Conservation (phyloP, 2,113 vertebrate genomes). For the Microcebus tavaratra region DNA sequence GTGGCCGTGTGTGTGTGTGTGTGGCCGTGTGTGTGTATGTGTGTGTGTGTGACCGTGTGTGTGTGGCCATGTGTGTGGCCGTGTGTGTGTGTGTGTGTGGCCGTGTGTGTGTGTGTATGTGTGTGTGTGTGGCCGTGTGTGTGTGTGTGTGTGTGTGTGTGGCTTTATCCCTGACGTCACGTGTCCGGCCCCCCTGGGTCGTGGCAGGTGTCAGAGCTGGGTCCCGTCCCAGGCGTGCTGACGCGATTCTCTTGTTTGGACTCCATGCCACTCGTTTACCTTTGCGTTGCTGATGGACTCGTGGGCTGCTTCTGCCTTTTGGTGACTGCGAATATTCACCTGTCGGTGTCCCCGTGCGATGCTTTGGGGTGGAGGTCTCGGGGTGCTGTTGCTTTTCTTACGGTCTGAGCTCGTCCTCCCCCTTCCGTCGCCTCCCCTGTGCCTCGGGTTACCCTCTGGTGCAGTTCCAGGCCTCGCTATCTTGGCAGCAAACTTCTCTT, state of each 20-base stretch:
- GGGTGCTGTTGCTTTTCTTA: not conserved
- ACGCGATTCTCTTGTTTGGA: not conserved
- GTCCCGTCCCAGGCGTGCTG: too few species aligned
- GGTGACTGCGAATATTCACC: rapidly evolving
- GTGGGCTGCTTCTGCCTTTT: not conserved
- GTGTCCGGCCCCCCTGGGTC: rapidly evolving
- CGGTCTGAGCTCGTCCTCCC: rapidly evolving
- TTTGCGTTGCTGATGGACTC: rapidly evolving
- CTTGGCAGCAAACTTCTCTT: not conserved
- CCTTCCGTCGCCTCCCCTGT: rapidly evolving
- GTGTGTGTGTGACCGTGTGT: too few species aligned
- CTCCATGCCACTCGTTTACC: rapidly evolving
- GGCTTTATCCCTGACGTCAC: rapidly evolving
- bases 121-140: rapidly evolving
- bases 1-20: too few species aligned
- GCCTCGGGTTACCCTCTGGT: not conserved
- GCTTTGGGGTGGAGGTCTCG: rapidly evolving
- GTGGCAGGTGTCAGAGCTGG: rapidly evolving
- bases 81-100: too few species aligned
- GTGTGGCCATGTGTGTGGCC: too few species aligned
- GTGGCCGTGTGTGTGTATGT: too few species aligned
- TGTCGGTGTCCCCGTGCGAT: rapidly evolving
- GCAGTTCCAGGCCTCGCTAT: rapidly evolving
- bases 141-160: rapidly evolving
- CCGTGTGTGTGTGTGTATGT: too few species aligned